Evolutionary conservation across 1,140 invertebrate genomes (phyloP), one percentile per base, ranked within the genome.

Genomic region (Drosophila parabipectinata): DNA sequence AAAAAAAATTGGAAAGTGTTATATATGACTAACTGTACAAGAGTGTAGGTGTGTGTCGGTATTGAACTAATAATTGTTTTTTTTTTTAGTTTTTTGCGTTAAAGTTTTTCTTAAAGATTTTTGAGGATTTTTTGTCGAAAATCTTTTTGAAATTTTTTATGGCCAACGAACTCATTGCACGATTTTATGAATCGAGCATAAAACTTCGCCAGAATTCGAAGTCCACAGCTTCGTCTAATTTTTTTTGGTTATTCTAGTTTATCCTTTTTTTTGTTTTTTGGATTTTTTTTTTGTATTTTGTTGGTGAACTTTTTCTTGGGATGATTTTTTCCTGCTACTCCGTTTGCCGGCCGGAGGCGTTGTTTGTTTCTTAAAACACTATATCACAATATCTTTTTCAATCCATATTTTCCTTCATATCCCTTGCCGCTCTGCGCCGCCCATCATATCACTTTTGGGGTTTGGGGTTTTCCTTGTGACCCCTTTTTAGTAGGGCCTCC

Each of bases 401-500:
- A 18, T 15, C 9, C 18, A 21, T 47, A 15, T 4, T 47, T 24
- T 47, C 18, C 18, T 4, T 18, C 2, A 21, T 21, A 3, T 21
- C 21, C 21, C 1, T 47, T 47, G 78, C 83, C 81, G 81, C 81
- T 85, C 81, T 81, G 81, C 81, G 81, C 61, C 55, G 73, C 63
- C 55, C 62, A 39, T 51, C 51, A 34, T 66, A 72, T 80, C 67
- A 77, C 79, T 66, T 74, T 74, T 57, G 21, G 21, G 21, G 21
- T 51, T 44, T 51, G 34, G 34, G 12, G 3, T 24, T 10, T 48
- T 41, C n/a, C 32, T 8, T 30, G 12, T 10, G 2, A 3, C 34
- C 34, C 4, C 2, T 15, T 5, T 8, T 93, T 93, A 96, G 92
- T 96, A 96, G 12, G 95, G 96, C 79, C 95, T 93, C 96, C 96